These are phyloP conservation scores for Amblyjoppa proteus DNA, from an alignment of 2,888 invertebrate species.

Conservation along the genomic window DNA sequence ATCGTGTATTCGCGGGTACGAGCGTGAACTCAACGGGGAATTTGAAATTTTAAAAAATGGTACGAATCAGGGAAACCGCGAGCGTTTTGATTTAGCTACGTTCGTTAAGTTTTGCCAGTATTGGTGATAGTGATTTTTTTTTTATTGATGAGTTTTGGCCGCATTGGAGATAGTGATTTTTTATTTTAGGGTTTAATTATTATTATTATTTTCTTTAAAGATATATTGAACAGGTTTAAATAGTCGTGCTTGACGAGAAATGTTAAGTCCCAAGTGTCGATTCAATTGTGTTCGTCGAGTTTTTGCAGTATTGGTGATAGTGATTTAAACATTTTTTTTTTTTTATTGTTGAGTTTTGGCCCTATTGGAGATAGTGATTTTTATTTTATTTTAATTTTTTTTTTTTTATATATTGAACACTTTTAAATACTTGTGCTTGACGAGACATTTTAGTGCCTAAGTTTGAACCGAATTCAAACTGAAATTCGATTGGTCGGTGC, in stretches of 20 bases:
- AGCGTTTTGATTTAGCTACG: background rate
- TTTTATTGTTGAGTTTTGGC: too few species aligned
- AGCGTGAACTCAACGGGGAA: background rate
- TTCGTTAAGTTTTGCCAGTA: background rate
- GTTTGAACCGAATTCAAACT: too few species aligned
- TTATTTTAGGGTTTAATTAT: background rate
- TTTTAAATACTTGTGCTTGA: background rate
- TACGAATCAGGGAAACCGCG: background rate
- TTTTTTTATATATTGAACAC: background rate
- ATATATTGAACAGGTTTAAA: background rate
- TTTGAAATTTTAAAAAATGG: background rate
- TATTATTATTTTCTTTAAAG: background rate
- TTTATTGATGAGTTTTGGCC: too few species aligned
- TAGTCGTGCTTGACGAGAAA: background rate
- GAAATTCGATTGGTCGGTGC: too few species aligned
- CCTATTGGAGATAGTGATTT: too few species aligned
- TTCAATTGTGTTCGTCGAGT: too few species aligned
- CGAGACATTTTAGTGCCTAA: too few species aligned
- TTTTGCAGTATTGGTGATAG: too few species aligned
- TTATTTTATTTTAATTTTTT: too few species aligned
- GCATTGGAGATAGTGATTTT: too few species aligned
- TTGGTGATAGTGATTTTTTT: background rate
- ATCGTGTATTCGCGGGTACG: conserved; percentile 25
- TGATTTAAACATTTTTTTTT: too few species aligned
- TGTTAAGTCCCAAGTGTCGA: too few species aligned